Conservation (phyloP, 2,113 vertebrate species). For the Kryptolebias marmoratus region DNA sequence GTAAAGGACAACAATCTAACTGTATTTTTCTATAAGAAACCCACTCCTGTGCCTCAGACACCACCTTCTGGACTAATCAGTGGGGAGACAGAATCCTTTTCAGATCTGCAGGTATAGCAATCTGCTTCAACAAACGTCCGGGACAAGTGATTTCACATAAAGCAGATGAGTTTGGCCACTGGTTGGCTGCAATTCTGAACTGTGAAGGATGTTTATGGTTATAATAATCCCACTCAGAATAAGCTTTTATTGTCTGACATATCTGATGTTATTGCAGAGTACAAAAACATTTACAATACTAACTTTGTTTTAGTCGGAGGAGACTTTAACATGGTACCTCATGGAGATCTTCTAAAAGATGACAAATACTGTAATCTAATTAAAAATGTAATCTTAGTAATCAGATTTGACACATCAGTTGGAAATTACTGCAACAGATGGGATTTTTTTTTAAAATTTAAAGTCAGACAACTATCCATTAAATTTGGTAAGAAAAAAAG, state of each 20-base stretch:
- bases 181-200: not conserved
- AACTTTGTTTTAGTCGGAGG: not conserved
- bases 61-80: not conserved
- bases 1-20: not conserved
- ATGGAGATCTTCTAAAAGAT: no score
- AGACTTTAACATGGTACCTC: not conserved
- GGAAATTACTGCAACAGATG: no score
- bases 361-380: no score
- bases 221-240: not conserved
- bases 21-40: not conserved
- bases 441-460: no score
- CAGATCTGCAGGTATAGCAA: not conserved
- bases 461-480: no score
- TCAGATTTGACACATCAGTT: no score
- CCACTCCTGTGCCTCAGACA: not conserved
- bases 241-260: not conserved
- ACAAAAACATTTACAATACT: not conserved
- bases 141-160: not conserved
- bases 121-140: not conserved
- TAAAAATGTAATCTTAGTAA: no score
- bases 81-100: not conserved
- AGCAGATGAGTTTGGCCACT: not conserved
- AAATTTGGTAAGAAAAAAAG: no score
- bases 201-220: not conserved
- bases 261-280: not conserved